Percentiles rank a stretch among this genome's conserved stretches.
These are phyloP conservation scores for Neomorphus geoffroyi DNA, from an alignment of 2,797 vertebrate species.

Conservation along the genomic window DNA sequence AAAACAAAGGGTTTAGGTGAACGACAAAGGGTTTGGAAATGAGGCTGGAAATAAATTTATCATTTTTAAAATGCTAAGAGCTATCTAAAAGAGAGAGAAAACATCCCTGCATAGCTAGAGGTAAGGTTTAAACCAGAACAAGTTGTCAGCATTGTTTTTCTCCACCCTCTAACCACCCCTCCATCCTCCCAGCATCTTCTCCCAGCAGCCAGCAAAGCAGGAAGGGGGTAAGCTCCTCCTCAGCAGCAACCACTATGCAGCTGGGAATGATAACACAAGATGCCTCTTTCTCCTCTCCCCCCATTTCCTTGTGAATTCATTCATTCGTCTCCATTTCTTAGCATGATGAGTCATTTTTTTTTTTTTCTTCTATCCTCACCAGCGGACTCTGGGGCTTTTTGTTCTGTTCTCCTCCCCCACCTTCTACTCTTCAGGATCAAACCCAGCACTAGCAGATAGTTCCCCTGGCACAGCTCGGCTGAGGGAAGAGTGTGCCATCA, in stretches of 20 bases:
- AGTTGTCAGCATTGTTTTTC: fast-evolving
- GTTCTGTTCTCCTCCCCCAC: not conserved
- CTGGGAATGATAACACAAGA: conserved; percentile 36
- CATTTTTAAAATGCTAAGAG: not conserved
- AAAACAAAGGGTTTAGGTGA: fast-evolving
- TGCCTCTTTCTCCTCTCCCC: not conserved
- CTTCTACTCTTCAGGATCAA: not conserved
- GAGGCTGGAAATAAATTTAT: not conserved
- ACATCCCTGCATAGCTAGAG: not conserved
- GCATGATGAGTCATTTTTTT: conserved; percentile 29
- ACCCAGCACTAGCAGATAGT: not conserved
- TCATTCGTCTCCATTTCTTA: not conserved
- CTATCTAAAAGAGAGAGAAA: not conserved
- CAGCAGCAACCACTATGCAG: not conserved
- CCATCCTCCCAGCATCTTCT: not conserved
- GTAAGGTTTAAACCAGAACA: not conserved
- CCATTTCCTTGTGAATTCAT: conserved; percentile 38
- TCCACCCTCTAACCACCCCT: not conserved
- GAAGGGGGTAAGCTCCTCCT: not conserved
- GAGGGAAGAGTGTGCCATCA: not conserved
- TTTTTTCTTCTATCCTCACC: not conserved
- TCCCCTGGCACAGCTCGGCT: not conserved
- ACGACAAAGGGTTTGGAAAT: fast-evolving
- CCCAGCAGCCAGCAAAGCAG: not conserved
- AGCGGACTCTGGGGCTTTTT: not conserved